Evolutionary conservation across 2,113 vertebrate genomes (phyloP).

Genomic region (Suricata suricatta): DNA sequence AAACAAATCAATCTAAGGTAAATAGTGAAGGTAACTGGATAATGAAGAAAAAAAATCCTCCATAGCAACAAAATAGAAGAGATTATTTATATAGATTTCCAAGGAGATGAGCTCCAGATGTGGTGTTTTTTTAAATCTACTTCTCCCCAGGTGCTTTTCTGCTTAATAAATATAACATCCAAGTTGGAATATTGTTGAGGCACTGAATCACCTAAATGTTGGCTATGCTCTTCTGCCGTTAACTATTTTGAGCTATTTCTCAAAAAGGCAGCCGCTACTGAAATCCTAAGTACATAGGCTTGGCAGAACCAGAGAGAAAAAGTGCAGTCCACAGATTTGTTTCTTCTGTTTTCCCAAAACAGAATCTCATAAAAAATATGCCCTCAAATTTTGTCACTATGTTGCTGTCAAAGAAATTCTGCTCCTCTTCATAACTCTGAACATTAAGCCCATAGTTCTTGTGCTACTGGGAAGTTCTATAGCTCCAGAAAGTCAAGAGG

Average conservation of each 20-base stretch:
- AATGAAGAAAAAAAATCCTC: neutral
- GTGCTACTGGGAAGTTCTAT: neutral
- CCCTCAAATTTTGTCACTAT: constrained; percentile 54
- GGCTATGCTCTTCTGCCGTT: neutral
- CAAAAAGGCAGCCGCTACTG: constrained; percentile 32
- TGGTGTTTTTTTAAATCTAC: neutral
- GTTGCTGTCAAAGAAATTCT: constrained; percentile 54
- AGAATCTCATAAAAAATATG: constrained; percentile 64
- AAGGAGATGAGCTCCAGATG: constrained; percentile 63
- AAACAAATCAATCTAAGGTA: constrained; percentile 16
- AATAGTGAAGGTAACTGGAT: neutral
- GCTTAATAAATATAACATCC: constrained; percentile 63
- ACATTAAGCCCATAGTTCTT: neutral
- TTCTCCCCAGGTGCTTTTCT: constrained; percentile 57
- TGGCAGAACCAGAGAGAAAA: constrained; percentile 58
- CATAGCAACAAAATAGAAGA: constrained; percentile 51
- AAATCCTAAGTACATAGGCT: constrained; percentile 35
- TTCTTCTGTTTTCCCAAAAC: constrained; percentile 70
- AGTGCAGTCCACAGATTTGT: constrained; percentile 60
- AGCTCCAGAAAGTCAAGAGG: constrained; percentile 19
- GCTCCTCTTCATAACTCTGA: constrained; percentile 18
- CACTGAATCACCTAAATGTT: constrained; percentile 32
- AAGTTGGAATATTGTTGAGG: constrained; percentile 49
- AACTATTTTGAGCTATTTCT: constrained; percentile 46
- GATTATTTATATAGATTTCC: constrained; percentile 49